Evolutionary conservation across 2,113 vertebrate species (phyloP).

Genomic region (Cephalopholis sonnerati): DNA sequence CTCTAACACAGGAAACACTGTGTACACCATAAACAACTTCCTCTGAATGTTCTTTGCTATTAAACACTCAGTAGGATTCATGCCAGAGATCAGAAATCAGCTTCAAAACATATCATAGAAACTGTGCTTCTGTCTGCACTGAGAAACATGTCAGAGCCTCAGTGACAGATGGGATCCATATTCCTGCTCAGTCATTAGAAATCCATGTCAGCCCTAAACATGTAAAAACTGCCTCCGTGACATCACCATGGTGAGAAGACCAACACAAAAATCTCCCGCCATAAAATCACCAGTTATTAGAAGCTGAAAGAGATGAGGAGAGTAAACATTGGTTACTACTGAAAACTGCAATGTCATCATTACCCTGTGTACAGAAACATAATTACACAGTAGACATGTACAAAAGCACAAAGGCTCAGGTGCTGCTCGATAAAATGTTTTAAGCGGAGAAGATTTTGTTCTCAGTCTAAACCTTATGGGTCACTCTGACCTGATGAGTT

Average conservation of each 20-base stretch:
- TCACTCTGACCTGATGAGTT: neutral
- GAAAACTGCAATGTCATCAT: constrained; percentile 24
- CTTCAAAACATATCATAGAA: neutral
- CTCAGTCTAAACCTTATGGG: neutral
- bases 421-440: neutral
- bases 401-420: neutral
- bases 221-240: neutral
- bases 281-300: neutral
- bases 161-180: neutral
- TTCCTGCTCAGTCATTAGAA: neutral
- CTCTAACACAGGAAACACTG: constrained; percentile 32
- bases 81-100: neutral
- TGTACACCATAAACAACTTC: constrained; percentile 24
- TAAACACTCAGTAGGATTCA: neutral
- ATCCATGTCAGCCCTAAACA: neutral
- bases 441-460: neutral
- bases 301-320: neutral
- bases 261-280: neutral
- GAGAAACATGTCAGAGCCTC: neutral
- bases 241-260: neutral
- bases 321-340: constrained; percentile 5
- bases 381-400: neutral
- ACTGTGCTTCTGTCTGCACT: neutral
- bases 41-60: constrained; percentile 13
- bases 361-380: neutral